Conservation (phyloP, 2,797 vertebrate genomes). For the Bryconaethiops microstoma region DNA sequence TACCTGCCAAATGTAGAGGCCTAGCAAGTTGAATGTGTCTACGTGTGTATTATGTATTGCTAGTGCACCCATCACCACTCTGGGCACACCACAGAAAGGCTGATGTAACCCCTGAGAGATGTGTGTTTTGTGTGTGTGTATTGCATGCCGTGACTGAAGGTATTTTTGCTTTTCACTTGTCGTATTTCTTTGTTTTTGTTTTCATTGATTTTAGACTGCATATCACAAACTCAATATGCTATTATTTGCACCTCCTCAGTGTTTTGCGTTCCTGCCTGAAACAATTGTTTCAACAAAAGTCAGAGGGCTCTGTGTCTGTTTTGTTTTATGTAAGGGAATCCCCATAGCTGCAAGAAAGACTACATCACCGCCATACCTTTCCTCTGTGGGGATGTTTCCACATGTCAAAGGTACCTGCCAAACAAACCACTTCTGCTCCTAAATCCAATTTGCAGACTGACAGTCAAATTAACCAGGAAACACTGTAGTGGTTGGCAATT, state of each 20-base stretch:
- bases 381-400: slow-evolving; percentile 70
- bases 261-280: slow-evolving; percentile 52
- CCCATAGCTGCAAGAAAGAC: slow-evolving; percentile 68
- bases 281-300: slow-evolving; percentile 39
- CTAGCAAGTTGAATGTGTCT: slow-evolving; percentile 51
- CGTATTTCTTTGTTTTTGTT: slow-evolving; percentile 47
- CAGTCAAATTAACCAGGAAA: slow-evolving; percentile 5
- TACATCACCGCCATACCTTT: slow-evolving; percentile 70
- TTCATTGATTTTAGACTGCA: slow-evolving; percentile 63
- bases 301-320: slow-evolving; percentile 48
- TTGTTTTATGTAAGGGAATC: slow-evolving; percentile 72
- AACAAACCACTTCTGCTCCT: slow-evolving; percentile 33
- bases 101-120: slow-evolving; percentile 64
- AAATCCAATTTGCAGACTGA: slow-evolving; percentile 6
- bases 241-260: slow-evolving; percentile 44
- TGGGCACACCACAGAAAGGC: slow-evolving; percentile 69
- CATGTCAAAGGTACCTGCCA: slow-evolving; percentile 70
- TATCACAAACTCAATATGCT: slow-evolving; percentile 60
- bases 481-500: slow-evolving; percentile 22
- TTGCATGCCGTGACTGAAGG: slow-evolving; percentile 58
- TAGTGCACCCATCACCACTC: slow-evolving; percentile 52
- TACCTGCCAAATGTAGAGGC: slow-evolving; percentile 51
- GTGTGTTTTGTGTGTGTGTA: slow-evolving; percentile 60
- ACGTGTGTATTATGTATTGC: slow-evolving; percentile 54
- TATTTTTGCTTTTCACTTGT: slow-evolving; percentile 42